Conservation (phyloP, 2,888 invertebrate genomes). For the Zygothrica quintamaculata region DNA sequence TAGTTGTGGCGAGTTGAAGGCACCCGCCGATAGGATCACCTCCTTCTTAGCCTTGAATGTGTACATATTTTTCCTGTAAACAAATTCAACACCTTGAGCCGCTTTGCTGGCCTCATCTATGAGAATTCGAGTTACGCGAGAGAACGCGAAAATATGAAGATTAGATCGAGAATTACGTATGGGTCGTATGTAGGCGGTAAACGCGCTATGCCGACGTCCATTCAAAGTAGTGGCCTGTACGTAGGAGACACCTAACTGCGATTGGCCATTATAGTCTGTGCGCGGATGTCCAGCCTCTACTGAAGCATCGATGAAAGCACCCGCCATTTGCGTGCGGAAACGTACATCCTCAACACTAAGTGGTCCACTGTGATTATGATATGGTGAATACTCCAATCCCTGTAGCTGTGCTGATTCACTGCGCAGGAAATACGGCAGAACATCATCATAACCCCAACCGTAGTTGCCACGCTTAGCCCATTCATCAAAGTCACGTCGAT, state of each 20-base stretch:
- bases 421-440: conserved; percentile 87
- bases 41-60: conserved; percentile 88
- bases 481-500: conserved; percentile 89
- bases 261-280: conserved; percentile 89
- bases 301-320: conserved; percentile 87
- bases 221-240: conserved; percentile 87
- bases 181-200: conserved; percentile 87
- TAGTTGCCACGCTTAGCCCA: conserved; percentile 88
- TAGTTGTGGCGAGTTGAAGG: conserved; percentile 95
- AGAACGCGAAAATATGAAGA: conserved; percentile 88
- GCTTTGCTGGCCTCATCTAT: conserved; percentile 87
- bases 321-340: conserved; percentile 85
- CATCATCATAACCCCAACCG: conserved; percentile 89
- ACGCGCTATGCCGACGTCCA: conserved; percentile 88
- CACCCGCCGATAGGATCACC: conserved; percentile 93
- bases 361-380: conserved; percentile 87
- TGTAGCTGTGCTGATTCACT: conserved; percentile 85
- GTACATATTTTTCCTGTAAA: conserved; percentile 85
- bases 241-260: conserved; percentile 88
- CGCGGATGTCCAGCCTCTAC: conserved; percentile 88
- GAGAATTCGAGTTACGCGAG: conserved; percentile 88
- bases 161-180: conserved; percentile 86
- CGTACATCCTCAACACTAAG: conserved; percentile 87
- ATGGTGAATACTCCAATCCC: conserved; percentile 85
- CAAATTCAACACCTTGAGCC: conserved; percentile 89